These are phyloP conservation scores for Cheilosia vernalis DNA, from an alignment of 2,888 invertebrate species.

Conservation along the genomic window DNA sequence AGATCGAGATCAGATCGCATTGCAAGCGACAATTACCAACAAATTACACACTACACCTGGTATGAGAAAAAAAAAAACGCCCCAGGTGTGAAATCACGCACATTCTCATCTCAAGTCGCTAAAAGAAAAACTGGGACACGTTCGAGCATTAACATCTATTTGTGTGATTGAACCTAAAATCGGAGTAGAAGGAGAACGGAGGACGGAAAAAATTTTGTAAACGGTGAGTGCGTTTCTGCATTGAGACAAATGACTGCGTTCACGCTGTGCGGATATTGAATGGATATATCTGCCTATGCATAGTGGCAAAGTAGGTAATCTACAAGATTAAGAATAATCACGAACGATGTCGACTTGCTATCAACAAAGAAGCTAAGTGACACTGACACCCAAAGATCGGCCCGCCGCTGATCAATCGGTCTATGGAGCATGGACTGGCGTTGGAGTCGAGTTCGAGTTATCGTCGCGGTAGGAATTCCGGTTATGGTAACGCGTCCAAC, in stretches of 20 bases:
- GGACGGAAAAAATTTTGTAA: conserved; percentile 26
- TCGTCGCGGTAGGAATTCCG: conserved; percentile 26
- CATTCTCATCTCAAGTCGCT: conserved; percentile 4
- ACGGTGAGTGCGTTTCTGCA: conserved; percentile 51
- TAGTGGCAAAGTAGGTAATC: conserved; percentile 49
- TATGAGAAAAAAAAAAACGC: conserved; percentile 22
- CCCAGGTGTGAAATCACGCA: conserved; percentile 70
- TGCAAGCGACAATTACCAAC: conserved; percentile 65
- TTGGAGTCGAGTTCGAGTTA: neutral
- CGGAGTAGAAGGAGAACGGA: conserved; percentile 1
- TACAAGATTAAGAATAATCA: conserved; percentile 56
- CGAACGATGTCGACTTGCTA: conserved; percentile 23
- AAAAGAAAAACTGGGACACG: conserved; percentile 59
- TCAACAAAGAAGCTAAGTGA: conserved; percentile 27
- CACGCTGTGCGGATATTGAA: conserved; percentile 35
- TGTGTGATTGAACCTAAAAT: conserved; percentile 22
- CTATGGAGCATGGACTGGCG: neutral
- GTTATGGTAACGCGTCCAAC: conserved; percentile 59
- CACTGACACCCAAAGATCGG: conserved; percentile 62
- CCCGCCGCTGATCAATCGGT: conserved; percentile 50
- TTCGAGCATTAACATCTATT: conserved; percentile 51
- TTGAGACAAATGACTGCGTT: conserved; percentile 47
- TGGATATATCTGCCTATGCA: conserved; percentile 14
- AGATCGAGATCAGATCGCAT: conserved; percentile 65
- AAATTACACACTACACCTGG: conserved; percentile 45